Percentiles rank a stretch among this genome's conserved stretches.
Conservation (phyloP, 1,140 invertebrate species). For the Papilio machaon region DNA sequence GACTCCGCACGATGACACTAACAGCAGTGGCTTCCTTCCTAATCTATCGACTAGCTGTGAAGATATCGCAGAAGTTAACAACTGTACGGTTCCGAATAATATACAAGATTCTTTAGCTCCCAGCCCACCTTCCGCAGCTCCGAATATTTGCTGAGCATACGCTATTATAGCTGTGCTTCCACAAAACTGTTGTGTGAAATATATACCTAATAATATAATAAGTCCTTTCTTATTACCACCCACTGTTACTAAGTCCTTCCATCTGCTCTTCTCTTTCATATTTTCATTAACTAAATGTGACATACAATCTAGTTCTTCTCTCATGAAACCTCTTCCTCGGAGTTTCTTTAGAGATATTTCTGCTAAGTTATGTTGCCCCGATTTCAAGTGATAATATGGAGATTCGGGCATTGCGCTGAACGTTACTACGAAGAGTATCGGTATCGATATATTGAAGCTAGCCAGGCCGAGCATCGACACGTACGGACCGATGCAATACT, state of each 20-base stretch:
- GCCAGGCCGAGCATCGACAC: conserved; percentile 83
- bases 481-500: conserved; percentile 86
- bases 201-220: conserved; percentile 84
- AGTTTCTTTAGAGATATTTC: conserved; percentile 84
- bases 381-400: conserved; percentile 86
- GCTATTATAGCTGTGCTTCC: conserved; percentile 89
- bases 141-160: conserved; percentile 89
- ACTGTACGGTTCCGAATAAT: conserved; percentile 85
- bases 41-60: conserved; percentile 87
- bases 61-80: conserved; percentile 84
- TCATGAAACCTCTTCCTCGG: conserved; percentile 83
- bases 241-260: conserved; percentile 83
- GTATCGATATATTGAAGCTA: conserved; percentile 82
- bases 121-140: conserved; percentile 80
- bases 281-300: conserved; percentile 83
- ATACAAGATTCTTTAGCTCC: conserved; percentile 83
- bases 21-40: conserved; percentile 86
- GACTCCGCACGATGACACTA: conserved; percentile 83
- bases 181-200: conserved; percentile 89
- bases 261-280: conserved; percentile 80
- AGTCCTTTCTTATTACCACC: conserved; percentile 85
- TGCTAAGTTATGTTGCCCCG: conserved; percentile 84
- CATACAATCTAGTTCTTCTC: conserved; percentile 84
- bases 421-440: conserved; percentile 84
- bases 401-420: conserved; percentile 90